Evolutionary conservation across 1,140 invertebrate species (phyloP), one percentile per base, ranked within the genome.

Genomic region (Drosophila baimaii): DNA sequence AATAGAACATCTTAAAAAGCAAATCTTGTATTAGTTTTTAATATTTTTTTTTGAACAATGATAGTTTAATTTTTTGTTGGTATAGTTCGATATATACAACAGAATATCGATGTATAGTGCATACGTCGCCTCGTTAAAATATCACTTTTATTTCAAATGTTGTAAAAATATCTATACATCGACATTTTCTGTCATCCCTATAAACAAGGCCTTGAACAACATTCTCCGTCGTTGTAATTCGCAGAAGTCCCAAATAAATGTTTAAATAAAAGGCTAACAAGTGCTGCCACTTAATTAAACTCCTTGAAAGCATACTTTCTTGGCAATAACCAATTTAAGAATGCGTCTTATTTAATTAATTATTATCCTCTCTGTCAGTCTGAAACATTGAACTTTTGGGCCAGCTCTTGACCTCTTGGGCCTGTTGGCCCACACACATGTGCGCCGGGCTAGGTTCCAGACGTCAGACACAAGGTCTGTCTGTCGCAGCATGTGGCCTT

Each of bases 391-490:
- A 71, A 71, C 65, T 39, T 41, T 58, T 17, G 21, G n/a, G 7
- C 10, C 19, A 66, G 62, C 15, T 69, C 66, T 72, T 57, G 66
- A 71, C 66, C 65, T 71, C 66, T 21, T 15, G 21, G 21, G 25
- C 31, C 51, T 13, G 13, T 64, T 15, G 61, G 35, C 35, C 35
- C 29, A 31, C 49, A 31, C 49, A 68, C 47, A 39, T 57, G 49
- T 57, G 39, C 10, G 47, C 3, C 9, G 47, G 25, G 25, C n/a
- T 31, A 10, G n/a, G 23, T n/a, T 23, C 68, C 51, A 71, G 69
- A 71, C 68, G 65, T 37, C 47, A 44, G 46, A 70, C 33, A 70
- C n/a, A 57, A 58, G 65, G 65, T 54, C 65, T 69, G 65, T 71
- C 52, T 49, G 13, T 72, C 52, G 21, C 69, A 72, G 69, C 66